These are phyloP conservation scores for Platerodrilus igneus DNA, from an alignment of 2,888 invertebrate genomes.

Conservation along the genomic window DNA sequence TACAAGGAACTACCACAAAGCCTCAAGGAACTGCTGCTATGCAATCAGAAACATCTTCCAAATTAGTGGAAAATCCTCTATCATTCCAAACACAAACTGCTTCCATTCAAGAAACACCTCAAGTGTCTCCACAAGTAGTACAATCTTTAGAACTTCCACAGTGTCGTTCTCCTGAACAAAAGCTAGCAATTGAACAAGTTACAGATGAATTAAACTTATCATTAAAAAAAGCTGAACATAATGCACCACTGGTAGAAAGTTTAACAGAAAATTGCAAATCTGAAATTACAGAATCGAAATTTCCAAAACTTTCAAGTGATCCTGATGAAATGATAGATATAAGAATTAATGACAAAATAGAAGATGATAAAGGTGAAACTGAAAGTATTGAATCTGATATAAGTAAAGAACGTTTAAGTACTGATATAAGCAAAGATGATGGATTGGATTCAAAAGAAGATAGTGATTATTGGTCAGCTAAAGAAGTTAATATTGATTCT, in stretches of 20 bases:
- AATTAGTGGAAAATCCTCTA: constrained; percentile 4
- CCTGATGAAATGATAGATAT: constrained; percentile 35
- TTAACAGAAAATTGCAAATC: constrained; percentile 29
- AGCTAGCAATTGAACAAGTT: constrained; percentile 37
- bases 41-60: constrained; percentile 1
- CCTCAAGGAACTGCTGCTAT: too few relatives aligned
- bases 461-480: constrained; percentile 72
- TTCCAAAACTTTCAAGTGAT: constrained; percentile 7
- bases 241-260: constrained; percentile 25
- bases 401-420: constrained; percentile 42
- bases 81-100: constrained; percentile 7
- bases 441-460: constrained; percentile 57
- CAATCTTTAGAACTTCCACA: constrained; percentile 7
- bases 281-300: constrained; percentile 11
- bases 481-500: constrained; percentile 75
- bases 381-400: constrained; percentile 42
- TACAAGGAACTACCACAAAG: too few relatives aligned
- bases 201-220: constrained; percentile 41
- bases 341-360: constrained; percentile 42
- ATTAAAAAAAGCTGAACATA: constrained; percentile 33
- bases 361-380: constrained; percentile 43
- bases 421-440: constrained; percentile 47
- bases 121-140: constrained; percentile 7
- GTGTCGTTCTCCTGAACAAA: constrained; percentile 22
- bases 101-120: constrained; percentile 3